Conservation (phyloP, 2,113 vertebrate species). For the Hippocampus guttulatus region DNA sequence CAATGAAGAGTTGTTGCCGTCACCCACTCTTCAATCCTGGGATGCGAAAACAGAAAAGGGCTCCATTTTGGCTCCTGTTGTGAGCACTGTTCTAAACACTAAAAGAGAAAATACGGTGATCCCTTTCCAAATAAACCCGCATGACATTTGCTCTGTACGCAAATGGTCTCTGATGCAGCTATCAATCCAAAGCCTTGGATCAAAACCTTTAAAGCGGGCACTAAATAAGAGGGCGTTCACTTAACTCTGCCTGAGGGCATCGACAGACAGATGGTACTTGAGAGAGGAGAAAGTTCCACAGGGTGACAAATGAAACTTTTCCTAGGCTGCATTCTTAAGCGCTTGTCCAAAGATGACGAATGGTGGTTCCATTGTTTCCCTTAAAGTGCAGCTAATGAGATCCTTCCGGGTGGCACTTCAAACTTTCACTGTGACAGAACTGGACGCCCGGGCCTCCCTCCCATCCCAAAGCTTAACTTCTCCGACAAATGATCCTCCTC, state of each 20-base stretch:
- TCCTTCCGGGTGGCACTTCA: conserved; percentile 36
- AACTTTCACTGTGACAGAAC: conserved; percentile 27
- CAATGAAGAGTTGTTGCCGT: neutral
- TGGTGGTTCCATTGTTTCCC: conserved; percentile 5
- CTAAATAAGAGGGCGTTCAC: neutral
- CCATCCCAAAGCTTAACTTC: conserved; percentile 20
- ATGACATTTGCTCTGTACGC: conserved; percentile 3
- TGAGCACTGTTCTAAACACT: neutral
- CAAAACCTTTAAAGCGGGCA: neutral
- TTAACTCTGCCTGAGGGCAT: neutral
- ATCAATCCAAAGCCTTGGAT: conserved; percentile 1
- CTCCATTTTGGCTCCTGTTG: neutral
- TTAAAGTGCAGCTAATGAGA: conserved; percentile 45
- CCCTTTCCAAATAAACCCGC: neutral
- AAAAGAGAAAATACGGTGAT: neutral
- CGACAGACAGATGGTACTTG: neutral
- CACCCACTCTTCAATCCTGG: neutral
- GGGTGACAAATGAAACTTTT: conserved; percentile 4
- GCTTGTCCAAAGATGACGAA: neutral
- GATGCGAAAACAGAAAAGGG: neutral
- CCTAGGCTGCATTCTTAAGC: neutral
- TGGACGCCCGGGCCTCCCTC: conserved; percentile 21
- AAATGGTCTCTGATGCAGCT: neutral
- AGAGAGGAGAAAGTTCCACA: neutral
- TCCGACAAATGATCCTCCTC: conserved; percentile 37